These are phyloP conservation scores for Mylabris sibirica DNA, from an alignment of 2,888 invertebrate species.

Conservation along the genomic window DNA sequence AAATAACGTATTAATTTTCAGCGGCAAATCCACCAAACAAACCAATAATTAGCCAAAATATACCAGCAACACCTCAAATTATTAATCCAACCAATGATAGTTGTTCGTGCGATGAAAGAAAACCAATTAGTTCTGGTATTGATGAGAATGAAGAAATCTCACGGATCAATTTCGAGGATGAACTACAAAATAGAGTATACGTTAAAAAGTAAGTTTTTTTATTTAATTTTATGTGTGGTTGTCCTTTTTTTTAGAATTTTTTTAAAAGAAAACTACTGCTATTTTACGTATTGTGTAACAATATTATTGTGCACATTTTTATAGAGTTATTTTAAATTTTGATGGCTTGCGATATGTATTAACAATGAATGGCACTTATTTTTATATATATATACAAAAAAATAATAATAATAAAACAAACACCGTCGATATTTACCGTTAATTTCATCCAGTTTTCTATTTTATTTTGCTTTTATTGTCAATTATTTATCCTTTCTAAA, in stretches of 20 bases:
- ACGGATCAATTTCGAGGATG: constrained; percentile 79
- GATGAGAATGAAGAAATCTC: constrained; percentile 68
- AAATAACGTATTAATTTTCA: background rate
- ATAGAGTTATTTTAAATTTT: constrained; percentile 11
- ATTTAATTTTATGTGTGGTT: background rate
- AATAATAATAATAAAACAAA: background rate
- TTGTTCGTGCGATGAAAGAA: constrained; percentile 40
- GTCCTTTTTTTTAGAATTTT: background rate
- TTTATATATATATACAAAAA: background rate
- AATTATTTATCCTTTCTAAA: background rate
- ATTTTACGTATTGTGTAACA: constrained; percentile 2
- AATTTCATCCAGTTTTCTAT: background rate
- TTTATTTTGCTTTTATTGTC: background rate
- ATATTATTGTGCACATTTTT: constrained; percentile 2
- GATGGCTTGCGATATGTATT: constrained; percentile 19
- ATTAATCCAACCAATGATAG: constrained; percentile 35
- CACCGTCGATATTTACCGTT: background rate
- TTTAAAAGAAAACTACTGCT: background rate
- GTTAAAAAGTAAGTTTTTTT: constrained; percentile 57
- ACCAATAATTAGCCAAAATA: constrained; percentile 25
- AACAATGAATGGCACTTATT: background rate
- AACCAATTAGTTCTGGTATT: constrained; percentile 28
- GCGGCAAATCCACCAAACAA: constrained; percentile 22
- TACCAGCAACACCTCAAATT: constrained; percentile 30
- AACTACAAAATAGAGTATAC: constrained; percentile 79